phyloP scores from a whole-genome alignment of 2,888 invertebrate genomes.

The Suillia variegata region DNA sequence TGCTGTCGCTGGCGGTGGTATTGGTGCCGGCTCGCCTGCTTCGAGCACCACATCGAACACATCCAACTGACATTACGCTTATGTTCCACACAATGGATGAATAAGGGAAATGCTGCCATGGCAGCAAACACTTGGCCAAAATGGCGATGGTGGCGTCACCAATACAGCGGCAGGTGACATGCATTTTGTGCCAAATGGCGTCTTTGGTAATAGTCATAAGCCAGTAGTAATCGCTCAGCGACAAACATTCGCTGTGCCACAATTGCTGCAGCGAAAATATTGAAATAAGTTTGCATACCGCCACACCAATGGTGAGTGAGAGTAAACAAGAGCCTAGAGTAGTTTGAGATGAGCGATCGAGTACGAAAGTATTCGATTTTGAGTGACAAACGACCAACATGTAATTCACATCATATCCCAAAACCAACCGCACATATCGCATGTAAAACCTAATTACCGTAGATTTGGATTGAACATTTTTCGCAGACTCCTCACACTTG shows the following conservation, averaged over 20 bases:
- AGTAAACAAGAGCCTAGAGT: not conserved
- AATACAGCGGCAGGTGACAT: constrained; percentile 1
- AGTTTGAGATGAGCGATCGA: not conserved
- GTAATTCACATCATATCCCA: constrained; percentile 4
- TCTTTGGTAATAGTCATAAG: constrained; percentile 5
- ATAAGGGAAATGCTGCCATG: constrained; percentile 35
- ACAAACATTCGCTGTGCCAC: not conserved
- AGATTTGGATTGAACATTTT: not conserved
- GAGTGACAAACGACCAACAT: not conserved
- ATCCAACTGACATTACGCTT: constrained; percentile 54
- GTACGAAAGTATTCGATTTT: not conserved
- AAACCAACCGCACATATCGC: constrained; percentile 9
- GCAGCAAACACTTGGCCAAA: constrained; percentile 14
- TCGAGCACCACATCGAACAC: constrained; percentile 29
- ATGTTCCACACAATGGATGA: constrained; percentile 49
- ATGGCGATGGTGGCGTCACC: not conserved
- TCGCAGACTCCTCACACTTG: too few relatives aligned
- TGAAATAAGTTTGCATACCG: not conserved
- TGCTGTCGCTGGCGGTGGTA: too few relatives aligned
- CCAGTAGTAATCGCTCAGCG: constrained; percentile 20
- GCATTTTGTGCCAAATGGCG: constrained; percentile 18
- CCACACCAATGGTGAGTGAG: not conserved
- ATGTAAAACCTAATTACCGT: not conserved
- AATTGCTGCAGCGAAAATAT: not conserved
- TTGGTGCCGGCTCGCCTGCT: constrained; percentile 19